Base-by-base conservation (phyloP, 2,797 vertebrate species). In the Phrynocephalus guinanensis region DNA sequence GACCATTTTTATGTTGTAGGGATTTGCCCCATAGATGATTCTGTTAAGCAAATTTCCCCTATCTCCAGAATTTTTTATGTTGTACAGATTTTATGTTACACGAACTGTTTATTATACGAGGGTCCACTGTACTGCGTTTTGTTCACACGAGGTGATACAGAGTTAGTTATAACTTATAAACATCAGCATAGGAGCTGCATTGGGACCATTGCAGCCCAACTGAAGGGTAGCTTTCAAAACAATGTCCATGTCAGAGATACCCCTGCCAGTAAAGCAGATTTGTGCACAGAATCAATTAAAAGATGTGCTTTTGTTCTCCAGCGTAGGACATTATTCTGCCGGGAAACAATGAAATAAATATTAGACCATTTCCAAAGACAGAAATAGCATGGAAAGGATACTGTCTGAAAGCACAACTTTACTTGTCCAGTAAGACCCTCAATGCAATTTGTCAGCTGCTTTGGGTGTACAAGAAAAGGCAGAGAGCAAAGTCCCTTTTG, bases 361-460 rank as follows among this genome's bases (percentile, higher is more conserved):
- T 76, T 76, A 33, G n/a, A 86, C 24, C 3, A 44, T 63, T 66
- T 48, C 52, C 72, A 67, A 72, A 66, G 68, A 84, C 60, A 84
- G 72, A 91, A 83, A 85, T 6, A 33, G 2, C 50, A 63, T 0
- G 52, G 56, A 76, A 91, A 91, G 73, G 85, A 60, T 80, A 89
- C 91, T 77, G 87, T 76, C 89, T 91, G 87, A 87, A 88, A 92
- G 71, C 28, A 44, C 63, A 82, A 60, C 85, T 85, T 88, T 76
- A 82, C 0, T 0, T 91, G 56, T 66, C 56, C 56, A 86, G 50
- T 22, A 33, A 76, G 91, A 87, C 30, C 33, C 30, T 79, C 33
- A 0, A 44, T 82, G 86, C 84, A 88, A 94, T 93, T 93, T 79
- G 93, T 85, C 91, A 92, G 94, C 91, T 92, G 88, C 60, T 76